Percentiles rank a stretch among this genome's conserved stretches.
These are phyloP conservation scores for Alligator mississippiensis DNA, from an alignment of 2,113 vertebrate species.

Conservation along the genomic window DNA sequence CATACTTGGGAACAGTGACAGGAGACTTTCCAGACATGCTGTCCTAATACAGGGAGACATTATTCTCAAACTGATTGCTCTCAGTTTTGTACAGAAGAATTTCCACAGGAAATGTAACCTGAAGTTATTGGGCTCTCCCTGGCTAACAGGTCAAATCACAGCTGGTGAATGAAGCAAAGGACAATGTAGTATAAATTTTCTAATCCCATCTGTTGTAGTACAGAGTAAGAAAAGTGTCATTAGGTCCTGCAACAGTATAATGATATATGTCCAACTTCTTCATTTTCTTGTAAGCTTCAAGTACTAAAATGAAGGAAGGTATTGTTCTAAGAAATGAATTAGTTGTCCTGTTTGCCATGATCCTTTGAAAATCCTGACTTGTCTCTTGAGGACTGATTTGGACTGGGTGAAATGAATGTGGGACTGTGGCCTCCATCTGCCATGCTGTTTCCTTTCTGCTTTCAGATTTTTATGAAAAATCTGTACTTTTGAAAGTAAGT, in stretches of 20 bases:
- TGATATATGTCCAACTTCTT: background rate
- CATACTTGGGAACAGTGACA: background rate
- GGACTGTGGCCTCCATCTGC: too few species aligned
- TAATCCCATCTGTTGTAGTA: background rate
- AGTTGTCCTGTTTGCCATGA: background rate
- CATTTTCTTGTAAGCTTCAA: background rate
- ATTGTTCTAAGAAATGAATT: background rate
- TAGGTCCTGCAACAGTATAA: background rate
- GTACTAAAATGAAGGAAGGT: background rate
- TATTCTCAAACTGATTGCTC: background rate
- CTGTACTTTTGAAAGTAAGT: too few species aligned
- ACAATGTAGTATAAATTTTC: background rate
- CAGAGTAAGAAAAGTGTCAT: background rate
- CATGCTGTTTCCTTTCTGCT: background rate
- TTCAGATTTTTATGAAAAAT: background rate
- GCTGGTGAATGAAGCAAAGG: background rate
- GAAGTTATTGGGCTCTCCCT: background rate
- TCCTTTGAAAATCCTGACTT: background rate
- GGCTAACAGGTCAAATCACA: background rate
- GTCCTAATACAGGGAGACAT: background rate
- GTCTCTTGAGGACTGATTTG: background rate
- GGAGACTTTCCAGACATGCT: background rate
- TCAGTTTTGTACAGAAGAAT: background rate
- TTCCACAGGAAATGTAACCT: background rate
- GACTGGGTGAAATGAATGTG: background rate